A percentile compares a stretch with the other conserved stretches of the same genome.
These are phyloP conservation scores for Varecia variegata DNA, from an alignment of 2,797 vertebrate species.

Conservation along the genomic window DNA sequence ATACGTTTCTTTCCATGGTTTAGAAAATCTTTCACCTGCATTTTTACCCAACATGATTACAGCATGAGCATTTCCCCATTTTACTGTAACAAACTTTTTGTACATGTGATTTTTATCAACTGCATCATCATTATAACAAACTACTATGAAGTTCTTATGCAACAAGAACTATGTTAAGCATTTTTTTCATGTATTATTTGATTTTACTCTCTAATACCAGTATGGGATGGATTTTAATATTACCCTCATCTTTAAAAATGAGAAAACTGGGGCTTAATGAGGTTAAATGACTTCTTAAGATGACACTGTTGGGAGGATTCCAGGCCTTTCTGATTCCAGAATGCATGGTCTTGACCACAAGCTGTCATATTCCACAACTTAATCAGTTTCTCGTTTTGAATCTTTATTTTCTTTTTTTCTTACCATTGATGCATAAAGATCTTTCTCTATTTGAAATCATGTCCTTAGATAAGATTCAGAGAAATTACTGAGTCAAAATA, in stretches of 20 bases:
- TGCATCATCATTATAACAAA: neutral
- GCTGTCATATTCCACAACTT: neutral
- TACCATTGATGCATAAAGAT: neutral
- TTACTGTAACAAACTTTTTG: neutral
- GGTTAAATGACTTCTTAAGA: neutral
- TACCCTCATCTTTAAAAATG: neutral
- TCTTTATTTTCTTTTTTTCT: neutral
- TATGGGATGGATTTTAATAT: neutral
- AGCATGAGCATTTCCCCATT: neutral
- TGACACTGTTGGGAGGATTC: neutral
- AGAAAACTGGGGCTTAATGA: neutral
- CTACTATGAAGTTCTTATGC: neutral
- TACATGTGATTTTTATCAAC: neutral
- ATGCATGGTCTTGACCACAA: rapidly evolving
- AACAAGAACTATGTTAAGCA: neutral
- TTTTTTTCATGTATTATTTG: neutral
- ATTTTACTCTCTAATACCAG: neutral
- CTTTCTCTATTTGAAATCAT: neutral
- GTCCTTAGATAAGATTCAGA: neutral
- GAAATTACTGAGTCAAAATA: neutral
- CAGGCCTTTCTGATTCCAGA: neutral
- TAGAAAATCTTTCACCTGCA: neutral
- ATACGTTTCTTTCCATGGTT: neutral
- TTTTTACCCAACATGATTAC: neutral
- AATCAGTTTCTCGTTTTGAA: neutral